These are phyloP conservation scores for Edolisoma coerulescens DNA, from an alignment of 2,113 vertebrate genomes.

Conservation along the genomic window DNA sequence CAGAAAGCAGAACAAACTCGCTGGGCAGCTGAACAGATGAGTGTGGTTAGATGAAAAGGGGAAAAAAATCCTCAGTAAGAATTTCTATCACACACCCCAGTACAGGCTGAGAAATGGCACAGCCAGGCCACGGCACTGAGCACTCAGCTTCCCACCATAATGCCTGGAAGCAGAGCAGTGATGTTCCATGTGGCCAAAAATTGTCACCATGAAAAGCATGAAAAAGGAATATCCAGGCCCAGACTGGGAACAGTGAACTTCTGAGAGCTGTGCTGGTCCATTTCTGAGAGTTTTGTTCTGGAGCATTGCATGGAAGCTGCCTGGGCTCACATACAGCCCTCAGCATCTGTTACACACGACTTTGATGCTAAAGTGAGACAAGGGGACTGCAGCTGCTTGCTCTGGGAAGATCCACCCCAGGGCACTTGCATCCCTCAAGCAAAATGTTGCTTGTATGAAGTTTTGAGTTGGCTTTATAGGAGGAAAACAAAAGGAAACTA, in stretches of 20 bases:
- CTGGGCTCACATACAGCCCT: background rate
- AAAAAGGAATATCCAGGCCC: background rate
- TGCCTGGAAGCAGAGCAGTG: background rate
- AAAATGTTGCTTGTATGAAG: background rate
- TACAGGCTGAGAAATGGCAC: background rate
- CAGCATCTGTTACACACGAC: background rate
- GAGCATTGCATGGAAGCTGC: background rate
- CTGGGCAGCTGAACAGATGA: background rate
- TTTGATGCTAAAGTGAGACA: background rate
- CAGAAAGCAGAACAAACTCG: background rate
- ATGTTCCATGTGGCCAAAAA: background rate
- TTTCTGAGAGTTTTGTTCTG: background rate
- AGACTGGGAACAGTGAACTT: background rate
- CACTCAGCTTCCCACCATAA: background rate
- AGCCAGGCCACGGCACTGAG: background rate
- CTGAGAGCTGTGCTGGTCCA: background rate
- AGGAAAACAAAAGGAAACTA: background rate
- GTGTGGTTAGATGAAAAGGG: background rate
- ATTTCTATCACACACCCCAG: background rate
- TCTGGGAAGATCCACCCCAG: background rate
- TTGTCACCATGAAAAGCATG: background rate
- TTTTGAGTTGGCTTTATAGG: background rate
- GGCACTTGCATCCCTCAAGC: background rate
- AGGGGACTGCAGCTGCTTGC: background rate
- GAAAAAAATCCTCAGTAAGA: background rate